Evolutionary conservation across 2,113 vertebrate species (phyloP).

Genomic region (Etheostoma spectabile): DNA sequence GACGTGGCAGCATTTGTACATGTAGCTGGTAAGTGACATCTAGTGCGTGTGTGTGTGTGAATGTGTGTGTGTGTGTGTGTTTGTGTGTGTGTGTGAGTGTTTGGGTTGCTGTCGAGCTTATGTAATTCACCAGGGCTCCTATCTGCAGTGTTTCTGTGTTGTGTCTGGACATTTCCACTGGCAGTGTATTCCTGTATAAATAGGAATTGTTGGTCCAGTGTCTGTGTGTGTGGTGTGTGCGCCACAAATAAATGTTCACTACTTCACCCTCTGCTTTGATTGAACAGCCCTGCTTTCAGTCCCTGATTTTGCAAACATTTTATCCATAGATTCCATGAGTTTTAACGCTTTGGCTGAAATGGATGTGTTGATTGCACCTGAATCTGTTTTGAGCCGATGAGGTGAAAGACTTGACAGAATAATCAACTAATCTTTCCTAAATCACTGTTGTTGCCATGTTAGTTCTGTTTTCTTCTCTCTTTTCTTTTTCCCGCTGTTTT

Average conservation of each 20-base stretch:
- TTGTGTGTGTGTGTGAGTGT: not conserved
- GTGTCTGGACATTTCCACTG: not conserved
- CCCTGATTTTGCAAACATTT: not conserved
- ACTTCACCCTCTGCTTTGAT: not conserved
- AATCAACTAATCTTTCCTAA: too few species aligned
- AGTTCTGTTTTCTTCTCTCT: too few species aligned
- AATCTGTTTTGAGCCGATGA: not conserved
- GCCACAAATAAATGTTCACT: not conserved
- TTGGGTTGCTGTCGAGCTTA: not conserved
- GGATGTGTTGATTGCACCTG: too few species aligned
- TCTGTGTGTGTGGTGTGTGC: not conserved
- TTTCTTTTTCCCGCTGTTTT: too few species aligned
- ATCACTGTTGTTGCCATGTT: too few species aligned
- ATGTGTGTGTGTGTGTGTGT: not conserved
- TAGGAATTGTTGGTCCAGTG: not conserved
- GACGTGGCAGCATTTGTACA: constrained; percentile 47
- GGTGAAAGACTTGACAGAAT: not conserved
- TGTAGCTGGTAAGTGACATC: constrained; percentile 69
- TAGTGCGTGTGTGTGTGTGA: not conserved
- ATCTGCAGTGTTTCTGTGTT: not conserved
- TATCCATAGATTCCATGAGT: not conserved
- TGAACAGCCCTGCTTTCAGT: not conserved
- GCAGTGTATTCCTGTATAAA: not conserved
- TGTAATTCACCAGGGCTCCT: not conserved
- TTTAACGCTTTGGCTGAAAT: not conserved